Conservation (phyloP, 1,140 invertebrate genomes). For the Apis cerana region DNA sequence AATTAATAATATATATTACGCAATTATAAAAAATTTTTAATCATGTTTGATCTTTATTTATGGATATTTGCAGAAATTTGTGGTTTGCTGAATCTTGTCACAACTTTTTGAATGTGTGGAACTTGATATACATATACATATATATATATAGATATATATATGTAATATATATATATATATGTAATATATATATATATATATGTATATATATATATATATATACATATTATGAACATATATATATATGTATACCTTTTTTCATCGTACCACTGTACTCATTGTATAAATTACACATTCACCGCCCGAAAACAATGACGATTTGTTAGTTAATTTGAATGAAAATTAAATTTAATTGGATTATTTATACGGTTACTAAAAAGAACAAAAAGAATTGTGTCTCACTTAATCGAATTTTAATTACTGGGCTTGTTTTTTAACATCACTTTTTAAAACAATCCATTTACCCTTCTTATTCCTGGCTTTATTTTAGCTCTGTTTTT, state of each 20-base stretch:
- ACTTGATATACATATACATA: slow-evolving; percentile 71
- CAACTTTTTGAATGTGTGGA: slow-evolving; percentile 81
- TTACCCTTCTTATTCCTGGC: slow-evolving; percentile 68
- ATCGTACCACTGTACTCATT: slow-evolving; percentile 81
- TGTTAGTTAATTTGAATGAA: slow-evolving; percentile 12
- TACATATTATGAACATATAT: slow-evolving; percentile 56
- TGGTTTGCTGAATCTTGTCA: slow-evolving; percentile 82
- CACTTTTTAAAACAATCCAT: slow-evolving; percentile 64
- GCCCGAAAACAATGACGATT: slow-evolving; percentile 65
- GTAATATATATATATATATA: slow-evolving; percentile 60
- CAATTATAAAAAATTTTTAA: slow-evolving; percentile 78
- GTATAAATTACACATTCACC: slow-evolving; percentile 82
- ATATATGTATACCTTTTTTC: slow-evolving; percentile 61
- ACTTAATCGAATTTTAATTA: slow-evolving; percentile 70
- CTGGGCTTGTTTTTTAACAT: slow-evolving; percentile 73
- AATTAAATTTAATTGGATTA: slow-evolving; percentile 62
- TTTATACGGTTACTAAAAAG: slow-evolving; percentile 56
- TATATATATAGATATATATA: slow-evolving; percentile 40
- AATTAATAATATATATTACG: slow-evolving; percentile 72
- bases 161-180: too few relatives aligned
- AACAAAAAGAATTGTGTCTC: slow-evolving; percentile 35
- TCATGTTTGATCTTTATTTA: slow-evolving; percentile 80
- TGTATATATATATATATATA: slow-evolving; percentile 63
- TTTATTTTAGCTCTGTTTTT: slow-evolving; percentile 75
- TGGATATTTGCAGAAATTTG: slow-evolving; percentile 81